Conservation (phyloP, 2,888 invertebrate species). For the Magallana nippona region DNA sequence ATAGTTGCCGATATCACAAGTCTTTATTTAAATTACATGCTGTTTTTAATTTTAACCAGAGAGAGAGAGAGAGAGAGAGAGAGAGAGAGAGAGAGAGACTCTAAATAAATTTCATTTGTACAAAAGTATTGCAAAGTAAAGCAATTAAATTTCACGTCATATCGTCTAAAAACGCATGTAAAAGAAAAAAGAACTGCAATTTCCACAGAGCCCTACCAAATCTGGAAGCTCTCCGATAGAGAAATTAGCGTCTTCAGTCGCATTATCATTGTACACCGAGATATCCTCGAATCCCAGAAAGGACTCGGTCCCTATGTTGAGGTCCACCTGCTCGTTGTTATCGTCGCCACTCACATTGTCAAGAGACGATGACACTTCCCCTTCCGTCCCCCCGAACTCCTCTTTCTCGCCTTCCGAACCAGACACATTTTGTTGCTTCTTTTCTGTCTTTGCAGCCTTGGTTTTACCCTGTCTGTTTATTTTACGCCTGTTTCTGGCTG, state of each 20-base stretch:
- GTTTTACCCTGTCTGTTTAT: not conserved
- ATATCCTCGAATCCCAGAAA: slow-evolving; percentile 12
- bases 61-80: too few relatives aligned
- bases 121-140: too few relatives aligned
- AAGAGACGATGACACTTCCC: not conserved
- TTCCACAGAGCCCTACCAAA: slow-evolving; percentile 2
- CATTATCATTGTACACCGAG: not conserved
- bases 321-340: not conserved
- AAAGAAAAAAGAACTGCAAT: too few relatives aligned
- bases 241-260: not conserved
- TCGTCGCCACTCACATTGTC: slow-evolving; percentile 4
- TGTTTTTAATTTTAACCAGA: not conserved
- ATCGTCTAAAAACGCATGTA: too few relatives aligned
- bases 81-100: too few relatives aligned
- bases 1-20: too few relatives aligned
- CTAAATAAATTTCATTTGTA: too few relatives aligned
- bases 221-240: slow-evolving; percentile 3
- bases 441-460: not conserved
- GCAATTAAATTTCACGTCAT: too few relatives aligned
- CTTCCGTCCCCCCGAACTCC: not conserved
- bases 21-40: too few relatives aligned
- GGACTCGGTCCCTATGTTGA: not conserved
- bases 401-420: not conserved
- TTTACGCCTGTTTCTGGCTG: not conserved
- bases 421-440: not conserved